Base-by-base conservation (phyloP, 2,888 invertebrate genomes). In the Leptopterna dolabrata region DNA sequence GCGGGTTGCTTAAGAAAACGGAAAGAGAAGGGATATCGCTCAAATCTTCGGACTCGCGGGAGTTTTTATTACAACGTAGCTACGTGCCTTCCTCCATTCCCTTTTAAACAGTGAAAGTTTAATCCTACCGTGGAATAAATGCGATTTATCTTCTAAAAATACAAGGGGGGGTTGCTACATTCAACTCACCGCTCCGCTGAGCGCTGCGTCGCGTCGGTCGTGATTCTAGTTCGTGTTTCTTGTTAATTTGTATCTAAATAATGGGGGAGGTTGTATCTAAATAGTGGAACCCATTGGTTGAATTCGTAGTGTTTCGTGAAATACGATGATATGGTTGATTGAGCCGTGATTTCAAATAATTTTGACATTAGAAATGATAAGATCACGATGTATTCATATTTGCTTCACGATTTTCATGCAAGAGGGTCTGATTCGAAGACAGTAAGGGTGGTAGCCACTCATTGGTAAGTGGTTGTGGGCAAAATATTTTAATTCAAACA, bases 151-250 rank as follows among this genome's bases (percentile, higher is more conserved):
- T 63, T 11, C 47, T 63, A 19, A 63, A 63, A 63, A 63, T 63
- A 63, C 63, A 63, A 63, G 63, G 63, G 63, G 63, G 19, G 63
- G 13, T 63, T 63, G 24, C 63, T 24, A 63, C 63, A 63, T 11
- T 7, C 63, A 63, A 19, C 27, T 63, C 63, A 63, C 19, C 14
- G 76, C 76, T 76, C 16, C 76, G 19, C 36, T 36, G 76, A 76
- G 24, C 76, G 41, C 43, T 43, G 76, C 76, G 76, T 43, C 19
- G 76, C 76, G 76, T 43, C 19, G 19, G 76, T 76, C 76, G 76
- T 76, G 76, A 76, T 76, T 76, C 19, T 9, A 76, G 76, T 14
- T 76, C 76, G 76, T 76, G 76, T 76, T 76, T 76, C 41, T 43
- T 14, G 36, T 76, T 76, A 76, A 76, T 76, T 76, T 43, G 76